Conservation (phyloP, 2,888 invertebrate species). For the Trissolcus brochymenae region DNA sequence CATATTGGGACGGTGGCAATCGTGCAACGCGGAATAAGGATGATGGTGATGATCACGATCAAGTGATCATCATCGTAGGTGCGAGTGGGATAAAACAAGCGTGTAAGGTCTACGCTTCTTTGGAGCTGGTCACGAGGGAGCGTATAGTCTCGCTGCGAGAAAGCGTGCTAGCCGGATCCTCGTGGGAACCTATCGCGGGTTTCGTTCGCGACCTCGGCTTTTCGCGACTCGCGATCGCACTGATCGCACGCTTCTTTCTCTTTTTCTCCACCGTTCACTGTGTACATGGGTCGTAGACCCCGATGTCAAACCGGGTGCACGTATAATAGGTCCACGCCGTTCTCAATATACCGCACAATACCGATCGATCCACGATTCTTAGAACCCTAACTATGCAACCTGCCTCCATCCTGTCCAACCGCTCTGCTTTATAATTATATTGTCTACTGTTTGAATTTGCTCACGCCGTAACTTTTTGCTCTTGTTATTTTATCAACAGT, state of each 20-base stretch:
- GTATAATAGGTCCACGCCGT: constrained; percentile 34
- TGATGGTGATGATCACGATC: constrained; percentile 28
- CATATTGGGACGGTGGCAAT: constrained; percentile 33
- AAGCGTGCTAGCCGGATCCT: constrained; percentile 63
- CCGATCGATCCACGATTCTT: constrained; percentile 42
- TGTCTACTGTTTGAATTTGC: too few relatives aligned
- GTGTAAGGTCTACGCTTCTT: constrained; percentile 57
- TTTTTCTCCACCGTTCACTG: constrained; percentile 21
- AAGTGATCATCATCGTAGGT: constrained; percentile 33
- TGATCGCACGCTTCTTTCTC: constrained; percentile 57
- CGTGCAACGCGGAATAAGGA: constrained; percentile 30
- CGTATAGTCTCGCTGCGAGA: constrained; percentile 45
- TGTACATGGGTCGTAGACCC: constrained; percentile 39
- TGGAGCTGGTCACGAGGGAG: constrained; percentile 53
- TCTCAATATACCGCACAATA: constrained; percentile 32
- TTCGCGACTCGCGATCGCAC: constrained; percentile 58
- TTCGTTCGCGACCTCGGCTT: constrained; percentile 58
- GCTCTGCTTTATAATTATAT: too few relatives aligned
- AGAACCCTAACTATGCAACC: constrained; percentile 12
- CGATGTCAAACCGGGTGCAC: constrained; percentile 49
- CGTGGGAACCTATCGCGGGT: constrained; percentile 65
- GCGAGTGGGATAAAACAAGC: constrained; percentile 62
- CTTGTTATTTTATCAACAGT: too few relatives aligned
- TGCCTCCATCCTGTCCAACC: neutral
- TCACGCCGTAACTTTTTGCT: too few relatives aligned